These are phyloP conservation scores for Ichneumoninae sp. DNA, from an alignment of 2,888 invertebrate species.

Conservation along the genomic window DNA sequence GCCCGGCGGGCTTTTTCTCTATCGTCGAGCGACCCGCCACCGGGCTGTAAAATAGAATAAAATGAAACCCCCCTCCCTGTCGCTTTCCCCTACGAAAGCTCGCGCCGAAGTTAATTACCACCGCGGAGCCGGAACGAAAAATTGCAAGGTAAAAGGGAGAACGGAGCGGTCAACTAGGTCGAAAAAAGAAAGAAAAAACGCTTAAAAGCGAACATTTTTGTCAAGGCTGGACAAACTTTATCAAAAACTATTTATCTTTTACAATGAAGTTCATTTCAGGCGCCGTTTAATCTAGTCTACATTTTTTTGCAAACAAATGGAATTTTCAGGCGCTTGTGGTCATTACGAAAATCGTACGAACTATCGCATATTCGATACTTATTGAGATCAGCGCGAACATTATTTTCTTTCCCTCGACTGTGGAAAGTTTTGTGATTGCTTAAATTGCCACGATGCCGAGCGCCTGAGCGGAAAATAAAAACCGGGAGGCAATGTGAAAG, in stretches of 20 bases:
- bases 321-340: not conserved
- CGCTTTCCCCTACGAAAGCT: conserved; percentile 35
- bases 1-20: conserved; percentile 36
- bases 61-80: conserved; percentile 43
- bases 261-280: conserved; percentile 20
- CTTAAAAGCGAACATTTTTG: conserved; percentile 29
- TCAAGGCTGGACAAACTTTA: conserved; percentile 44
- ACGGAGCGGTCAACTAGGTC: conserved; percentile 15
- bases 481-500: not conserved
- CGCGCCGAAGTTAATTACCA: conserved; percentile 54
- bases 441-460: not conserved
- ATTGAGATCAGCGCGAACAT: not conserved
- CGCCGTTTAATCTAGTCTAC: conserved; percentile 7
- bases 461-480: not conserved
- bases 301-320: not conserved
- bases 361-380: not conserved
- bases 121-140: conserved; percentile 39
- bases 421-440: not conserved
- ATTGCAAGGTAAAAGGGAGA: conserved; percentile 45
- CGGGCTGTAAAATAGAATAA: conserved; percentile 49
- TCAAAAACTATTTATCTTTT: conserved; percentile 45
- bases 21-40: conserved; percentile 39
- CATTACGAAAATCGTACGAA: not conserved
- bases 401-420: not conserved
- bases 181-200: conserved; percentile 16